phyloP scores from a whole-genome alignment of 2,888 invertebrate species.

The Lithophane ornitopus region DNA sequence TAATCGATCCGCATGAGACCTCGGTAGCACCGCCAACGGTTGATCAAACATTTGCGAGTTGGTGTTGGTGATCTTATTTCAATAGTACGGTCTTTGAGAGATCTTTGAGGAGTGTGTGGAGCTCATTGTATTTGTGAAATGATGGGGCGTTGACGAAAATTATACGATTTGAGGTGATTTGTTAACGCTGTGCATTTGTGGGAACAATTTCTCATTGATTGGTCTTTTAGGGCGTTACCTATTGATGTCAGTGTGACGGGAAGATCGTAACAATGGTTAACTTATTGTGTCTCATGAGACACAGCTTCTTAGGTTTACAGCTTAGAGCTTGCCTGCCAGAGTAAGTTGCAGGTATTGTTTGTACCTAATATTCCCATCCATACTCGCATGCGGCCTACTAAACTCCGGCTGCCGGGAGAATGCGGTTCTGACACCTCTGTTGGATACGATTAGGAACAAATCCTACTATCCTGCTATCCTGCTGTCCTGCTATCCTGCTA shows the following conservation, averaged over 20 bases:
- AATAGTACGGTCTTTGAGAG: constrained; percentile 22
- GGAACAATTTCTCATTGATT: constrained; percentile 1
- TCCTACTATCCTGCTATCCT: too few relatives aligned
- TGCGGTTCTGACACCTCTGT: too few relatives aligned
- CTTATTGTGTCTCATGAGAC: background rate
- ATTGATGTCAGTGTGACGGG: background rate
- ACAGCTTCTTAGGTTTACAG: background rate
- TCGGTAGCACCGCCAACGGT: constrained; percentile 27
- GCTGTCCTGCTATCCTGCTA: too few relatives aligned
- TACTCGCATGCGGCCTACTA: background rate
- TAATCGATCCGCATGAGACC: constrained; percentile 36
- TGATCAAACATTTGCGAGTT: constrained; percentile 41
- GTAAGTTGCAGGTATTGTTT: background rate
- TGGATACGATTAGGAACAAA: too few relatives aligned
- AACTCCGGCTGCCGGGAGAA: too few relatives aligned
- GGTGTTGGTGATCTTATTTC: constrained; percentile 31
- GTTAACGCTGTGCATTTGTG: too few relatives aligned
- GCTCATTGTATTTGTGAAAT: constrained; percentile 9
- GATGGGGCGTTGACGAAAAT: background rate
- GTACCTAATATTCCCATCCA: too few relatives aligned
- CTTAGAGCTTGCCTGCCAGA: background rate
- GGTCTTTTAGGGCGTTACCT: background rate
- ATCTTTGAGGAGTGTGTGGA: constrained; percentile 4
- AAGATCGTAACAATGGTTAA: background rate
- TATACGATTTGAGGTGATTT: constrained; percentile 1